Evolutionary conservation across 1,140 invertebrate species (phyloP).

Genomic region (Solenopsis fugax): DNA sequence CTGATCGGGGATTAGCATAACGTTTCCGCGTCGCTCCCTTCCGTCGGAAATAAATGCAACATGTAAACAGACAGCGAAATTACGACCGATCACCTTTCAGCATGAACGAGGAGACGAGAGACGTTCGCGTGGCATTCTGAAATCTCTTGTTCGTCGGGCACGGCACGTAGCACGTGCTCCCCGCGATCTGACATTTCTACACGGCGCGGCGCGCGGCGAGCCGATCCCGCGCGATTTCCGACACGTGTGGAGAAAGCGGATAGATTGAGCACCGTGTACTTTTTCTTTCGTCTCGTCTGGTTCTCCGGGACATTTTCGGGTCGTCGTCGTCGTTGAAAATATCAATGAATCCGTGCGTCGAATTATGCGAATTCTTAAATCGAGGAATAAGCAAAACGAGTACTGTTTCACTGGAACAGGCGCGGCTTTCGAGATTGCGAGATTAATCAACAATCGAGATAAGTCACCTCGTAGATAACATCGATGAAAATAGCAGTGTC

Average conservation of each 20-base stretch:
- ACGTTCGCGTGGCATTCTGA: neutral
- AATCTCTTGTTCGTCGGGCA: slow-evolving; percentile 21
- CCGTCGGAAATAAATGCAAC: neutral
- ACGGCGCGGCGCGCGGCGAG: neutral
- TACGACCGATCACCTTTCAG: slow-evolving; percentile 18
- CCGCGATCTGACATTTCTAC: slow-evolving; percentile 39
- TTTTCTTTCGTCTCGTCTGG: slow-evolving; percentile 23
- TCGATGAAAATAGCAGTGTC: neutral
- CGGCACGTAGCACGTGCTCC: slow-evolving; percentile 26
- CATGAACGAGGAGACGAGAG: slow-evolving; percentile 41
- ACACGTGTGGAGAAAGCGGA: slow-evolving; percentile 34
- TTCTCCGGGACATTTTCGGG: neutral
- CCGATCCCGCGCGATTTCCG: slow-evolving; percentile 13
- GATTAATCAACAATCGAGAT: slow-evolving; percentile 7
- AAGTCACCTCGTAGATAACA: neutral
- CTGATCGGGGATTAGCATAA: neutral
- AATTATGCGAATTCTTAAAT: neutral
- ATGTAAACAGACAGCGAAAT: slow-evolving; percentile 22
- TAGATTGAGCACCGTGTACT: slow-evolving; percentile 7
- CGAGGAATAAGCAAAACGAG: neutral
- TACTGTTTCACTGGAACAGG: neutral
- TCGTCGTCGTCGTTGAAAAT: neutral
- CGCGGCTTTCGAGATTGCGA: neutral
- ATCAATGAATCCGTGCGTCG: neutral
- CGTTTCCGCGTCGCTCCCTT: neutral